Base-by-base conservation (phyloP, 2,888 invertebrate genomes). In the Catocala nupta region DNA sequence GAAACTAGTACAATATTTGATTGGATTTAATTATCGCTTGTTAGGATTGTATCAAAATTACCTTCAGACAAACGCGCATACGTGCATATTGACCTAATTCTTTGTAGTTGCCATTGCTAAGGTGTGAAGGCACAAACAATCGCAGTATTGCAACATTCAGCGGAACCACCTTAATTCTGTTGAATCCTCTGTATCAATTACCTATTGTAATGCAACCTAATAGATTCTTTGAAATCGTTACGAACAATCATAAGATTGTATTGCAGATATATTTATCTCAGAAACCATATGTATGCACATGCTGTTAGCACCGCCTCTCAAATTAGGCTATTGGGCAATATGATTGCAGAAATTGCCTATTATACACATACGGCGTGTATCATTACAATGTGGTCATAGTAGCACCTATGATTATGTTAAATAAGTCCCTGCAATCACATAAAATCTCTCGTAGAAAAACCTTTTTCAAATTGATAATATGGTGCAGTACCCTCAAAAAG, bases 101-200 rank as follows among this genome's bases (percentile, higher is more conserved):
- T 71, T 77, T 61, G 72, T 78, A 68, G 73, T 73, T 71, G 63
- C 69, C 68, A 80, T 80, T 81, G 72, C 80, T 66, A 82, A 84
- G 80, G 81, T 78, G 82, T 78, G 65, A 75, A 70, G 71, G 61
- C 71, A 71, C 80, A 82, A 82, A 84, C 83, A 84, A 80, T 77
- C 58, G 70, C 25, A 61, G 62, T 56, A 53, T 78, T 74, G 67
- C 66, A 68, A 65, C 66, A 66, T 63, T 74, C 66, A 64, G 57
- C 68, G 68, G 67, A 77, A 82, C 75, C 6, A 8, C 72, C 59
- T 70, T 80, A 77, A 84, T 85, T 84, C 80, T 70, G 68, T 78
- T 68, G 82, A 84, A 88, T 82, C 77, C 68, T 66, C 81, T 81
- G 78, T 80, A 75, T 70, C 78, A 83, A 80, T 75, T 76, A 70